Evolutionary conservation across 1,140 invertebrate genomes (phyloP), one percentile per base, ranked within the genome.

Genomic region (Drosophila pachea): DNA sequence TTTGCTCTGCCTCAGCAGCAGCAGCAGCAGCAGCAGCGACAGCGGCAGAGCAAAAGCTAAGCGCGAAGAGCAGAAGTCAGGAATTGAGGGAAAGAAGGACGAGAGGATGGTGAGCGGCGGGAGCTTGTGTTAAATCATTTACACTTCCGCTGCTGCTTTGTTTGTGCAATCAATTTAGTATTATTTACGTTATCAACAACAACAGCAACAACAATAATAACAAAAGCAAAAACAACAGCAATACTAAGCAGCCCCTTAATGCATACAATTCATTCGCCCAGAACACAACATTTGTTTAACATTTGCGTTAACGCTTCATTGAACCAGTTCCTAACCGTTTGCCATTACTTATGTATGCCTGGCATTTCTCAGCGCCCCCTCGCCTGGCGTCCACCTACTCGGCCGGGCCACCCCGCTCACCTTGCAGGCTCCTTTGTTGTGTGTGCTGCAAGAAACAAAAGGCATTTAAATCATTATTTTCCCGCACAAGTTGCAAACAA

Each of bases 261-360:
- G 68, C 68, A 76, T 73, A 74, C 70, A 67, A 65, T 66, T 68
- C 83, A 83, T 69, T 86, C 83, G 83, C 73, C 83, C 82, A 79
- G 82, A 86, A 86, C 82, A 86, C 82, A 82, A 83, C 75, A 86
- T 86, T 86, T 86, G 83, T 86, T 86, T 86, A 86, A 78, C 83
- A 87, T 86, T 86, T 82, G 64, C 66, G 68, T 86, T 86, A 76
- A 78, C 78, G 83, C 82, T 78, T 76, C 82, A 86, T 74, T 86
- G 82, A 70, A 52, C 76, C 66, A 70, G 79, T 62, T 50, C 50
- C 55, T 71, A 31, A 54, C 49, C 73, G 67, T 47, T 65, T 43
- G 60, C 62, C 73, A 76, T 86, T 86, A 79, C 73, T 84, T 78
- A 79, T 67, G 76, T 62, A 78, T 68, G 65, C 40, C 79, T 83